Base-by-base conservation (phyloP, 92 coral and sea anemone species). In the Zoanthus solanderi region DNA sequence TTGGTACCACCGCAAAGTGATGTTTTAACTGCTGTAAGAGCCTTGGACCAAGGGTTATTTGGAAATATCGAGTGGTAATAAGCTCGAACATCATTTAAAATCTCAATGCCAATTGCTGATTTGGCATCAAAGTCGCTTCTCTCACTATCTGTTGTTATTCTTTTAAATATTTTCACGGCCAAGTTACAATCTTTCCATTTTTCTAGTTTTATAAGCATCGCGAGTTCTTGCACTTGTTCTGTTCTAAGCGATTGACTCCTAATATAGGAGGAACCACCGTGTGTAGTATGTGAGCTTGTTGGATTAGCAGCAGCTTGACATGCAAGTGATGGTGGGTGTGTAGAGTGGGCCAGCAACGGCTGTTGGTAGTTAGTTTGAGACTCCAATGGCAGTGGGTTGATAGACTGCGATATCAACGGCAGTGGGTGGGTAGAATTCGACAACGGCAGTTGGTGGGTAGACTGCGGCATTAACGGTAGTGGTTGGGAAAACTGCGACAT, bases 1-100 rank as follows among this genome's bases (percentile, higher is more conserved):
- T 72, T 72, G 54, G 30, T 72, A 45, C 30, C 54, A 72, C 78
- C 78, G 13, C 78, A 30, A 72, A 72, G 56, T 2, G 53, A 74
- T 57, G 57, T 74, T 74, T 74, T 74, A 74, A 74, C 32, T 74
- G 56, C 78, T 74, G 78, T 14, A 4, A 74, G 57, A 74, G 78
- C 57, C 30, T 74, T 57, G 10, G 53, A 13, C 78, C 78, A 74
- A 74, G 78, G 57, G 5, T 45, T 45, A 45, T 72, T 72, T 72
- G 76, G 53, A 72, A 72, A 72, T 1, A 72, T 29, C 42, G 76
- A 72, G 15, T 74, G 78, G 78, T 74, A 74, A 0, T 74, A 74
- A 74, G 32, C 78, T 74, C 34, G 58, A 14, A 74, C 78, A 46
- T 17, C 16, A 7, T 74, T 46, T 17, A 74, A 45, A 46, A 74